Base-by-base conservation (phyloP, 2,888 invertebrate genomes). In the Andricus quercusramuli region DNA sequence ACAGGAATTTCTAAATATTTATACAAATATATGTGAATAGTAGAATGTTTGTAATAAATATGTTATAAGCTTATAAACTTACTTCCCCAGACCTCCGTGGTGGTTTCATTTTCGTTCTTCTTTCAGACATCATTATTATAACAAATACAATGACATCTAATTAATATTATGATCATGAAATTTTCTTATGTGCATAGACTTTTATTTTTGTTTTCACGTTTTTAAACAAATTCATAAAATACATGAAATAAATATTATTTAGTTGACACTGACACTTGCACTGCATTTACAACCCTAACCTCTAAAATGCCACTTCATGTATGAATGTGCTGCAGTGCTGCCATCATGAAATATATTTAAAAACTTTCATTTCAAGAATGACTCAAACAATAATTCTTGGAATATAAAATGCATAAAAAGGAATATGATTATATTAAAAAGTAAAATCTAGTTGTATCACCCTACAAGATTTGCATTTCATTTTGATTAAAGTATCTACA, bases 71-170 rank as follows among this genome's bases (percentile, higher is more conserved):
- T 68, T 47, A 51, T 22, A 22, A 70, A 74, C 56, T 74, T 56
- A 74, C 74, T n/a, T 74, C 32, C n/a, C 74, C 56, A 8, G 32
- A 51, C 3, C 74, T 74, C 15, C 56, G 74, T 74, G 56, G 74
- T 20, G 74, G 74, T 56, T 74, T 74, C 56, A 74, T 51, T 56
- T 74, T 74, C 29, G 74, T n/a, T 56, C 56, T 56, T 56, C 13
- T 74, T 37, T 74, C 74, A 56, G 74, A 74, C 74, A 74, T 74
- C 74, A 74, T 74, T 37, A 74, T 32, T 56, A n/a, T 29, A 11
- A 9, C n/a, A 20, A n/a, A 56, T 56, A 56, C 0, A 13, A 25
- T 62, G 15, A 15, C 15, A 17, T 29, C 22, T 15, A 9, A 13
- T 22, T 59, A 11, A 22, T 59, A 59, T 13, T 59, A 59, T 22